phyloP scores from a whole-genome alignment of 2,888 invertebrate genomes.

The Acronicta alni region DNA sequence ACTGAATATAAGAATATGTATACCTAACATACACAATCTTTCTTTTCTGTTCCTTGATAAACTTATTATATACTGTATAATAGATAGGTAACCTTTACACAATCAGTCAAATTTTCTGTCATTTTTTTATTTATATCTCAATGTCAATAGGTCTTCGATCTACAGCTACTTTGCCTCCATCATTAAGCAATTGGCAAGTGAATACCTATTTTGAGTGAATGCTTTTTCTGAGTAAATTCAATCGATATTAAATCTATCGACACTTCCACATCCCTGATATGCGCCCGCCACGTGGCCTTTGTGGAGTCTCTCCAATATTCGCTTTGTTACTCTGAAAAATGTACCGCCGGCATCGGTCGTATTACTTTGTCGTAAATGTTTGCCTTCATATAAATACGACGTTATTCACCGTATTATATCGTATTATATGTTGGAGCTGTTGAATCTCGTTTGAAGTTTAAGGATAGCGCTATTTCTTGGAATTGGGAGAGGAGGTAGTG shows the following conservation, averaged over 20 bases:
- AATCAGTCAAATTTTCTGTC: too few species aligned
- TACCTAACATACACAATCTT: too few species aligned
- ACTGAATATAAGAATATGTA: too few species aligned
- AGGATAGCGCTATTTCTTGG: conserved; percentile 18
- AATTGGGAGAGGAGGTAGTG: not conserved
- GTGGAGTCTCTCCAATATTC: conserved; percentile 88
- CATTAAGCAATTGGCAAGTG: too few species aligned
- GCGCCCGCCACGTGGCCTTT: conserved; percentile 79
- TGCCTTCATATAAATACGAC: conserved; percentile 79
- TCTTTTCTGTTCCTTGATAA: too few species aligned
- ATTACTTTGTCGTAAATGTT: conserved; percentile 76
- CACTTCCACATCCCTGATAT: conserved; percentile 23
- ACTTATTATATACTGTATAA: too few species aligned
- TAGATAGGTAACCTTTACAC: too few species aligned
- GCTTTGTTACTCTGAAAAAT: conserved; percentile 87
- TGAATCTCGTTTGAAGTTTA: conserved; percentile 33
- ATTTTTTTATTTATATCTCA: too few species aligned
- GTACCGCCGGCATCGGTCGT: conserved; percentile 70
- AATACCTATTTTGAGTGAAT: too few species aligned
- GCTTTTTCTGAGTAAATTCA: too few species aligned
- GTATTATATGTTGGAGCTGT: conserved; percentile 45
- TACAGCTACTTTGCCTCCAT: too few species aligned
- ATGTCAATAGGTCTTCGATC: too few species aligned
- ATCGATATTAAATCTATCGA: conserved; percentile 35
- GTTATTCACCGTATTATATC: conserved; percentile 56